These are phyloP conservation scores for Actenoides hombroni DNA, from an alignment of 2,113 vertebrate genomes.

Conservation along the genomic window DNA sequence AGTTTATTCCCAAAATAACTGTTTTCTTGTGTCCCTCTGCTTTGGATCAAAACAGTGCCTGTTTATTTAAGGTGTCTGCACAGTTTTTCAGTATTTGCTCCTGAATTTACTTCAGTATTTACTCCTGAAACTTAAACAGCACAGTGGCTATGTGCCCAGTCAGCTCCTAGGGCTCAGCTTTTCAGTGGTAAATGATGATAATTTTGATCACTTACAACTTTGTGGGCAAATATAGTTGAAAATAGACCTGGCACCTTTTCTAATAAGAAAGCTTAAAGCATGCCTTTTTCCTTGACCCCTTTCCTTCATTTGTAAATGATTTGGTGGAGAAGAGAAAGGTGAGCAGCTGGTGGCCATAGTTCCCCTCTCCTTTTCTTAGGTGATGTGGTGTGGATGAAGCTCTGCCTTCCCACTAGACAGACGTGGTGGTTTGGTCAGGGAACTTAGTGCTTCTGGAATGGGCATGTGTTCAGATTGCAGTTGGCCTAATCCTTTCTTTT, in stretches of 20 bases:
- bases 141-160: neutral
- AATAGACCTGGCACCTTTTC: neutral
- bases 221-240: neutral
- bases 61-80: neutral
- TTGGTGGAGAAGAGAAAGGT: neutral
- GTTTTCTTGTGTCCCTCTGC: rapidly evolving
- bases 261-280: rapidly evolving
- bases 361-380: neutral
- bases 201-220: neutral
- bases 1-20: rapidly evolving
- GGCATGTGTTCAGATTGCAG: neutral
- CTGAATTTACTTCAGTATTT: neutral
- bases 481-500: neutral
- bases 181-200: neutral
- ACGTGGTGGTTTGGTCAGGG: rapidly evolving
- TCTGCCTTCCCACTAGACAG: neutral
- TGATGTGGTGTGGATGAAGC: neutral
- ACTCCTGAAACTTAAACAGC: neutral
- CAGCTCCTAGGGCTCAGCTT: neutral
- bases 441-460: neutral
- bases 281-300: neutral
- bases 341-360: neutral
- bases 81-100: neutral
- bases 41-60: neutral
- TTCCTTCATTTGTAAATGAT: neutral